Conservation (phyloP, 2,888 invertebrate species). For the Caenorhabditis auriculariae region DNA sequence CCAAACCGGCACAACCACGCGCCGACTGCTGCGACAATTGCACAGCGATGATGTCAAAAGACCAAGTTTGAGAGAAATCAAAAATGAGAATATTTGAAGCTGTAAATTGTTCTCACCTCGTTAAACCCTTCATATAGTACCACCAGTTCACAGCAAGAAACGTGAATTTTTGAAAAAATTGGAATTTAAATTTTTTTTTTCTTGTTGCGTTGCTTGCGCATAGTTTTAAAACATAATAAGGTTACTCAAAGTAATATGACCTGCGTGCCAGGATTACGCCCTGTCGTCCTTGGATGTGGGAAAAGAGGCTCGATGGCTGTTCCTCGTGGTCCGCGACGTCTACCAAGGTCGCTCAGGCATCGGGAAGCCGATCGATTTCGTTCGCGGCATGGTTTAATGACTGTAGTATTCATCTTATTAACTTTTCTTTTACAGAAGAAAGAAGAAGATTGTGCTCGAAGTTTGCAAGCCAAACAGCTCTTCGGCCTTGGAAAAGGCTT, state of each 20-base stretch:
- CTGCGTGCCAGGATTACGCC: not conserved
- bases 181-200: no score
- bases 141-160: not conserved
- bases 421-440: conserved; percentile 13
- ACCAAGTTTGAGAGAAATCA: no score
- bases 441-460: conserved; percentile 22
- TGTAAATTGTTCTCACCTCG: no score
- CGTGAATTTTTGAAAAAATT: not conserved
- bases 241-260: no score
- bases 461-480: conserved; percentile 4
- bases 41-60: conserved; percentile 30
- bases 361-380: conserved; percentile 43
- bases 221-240: not conserved
- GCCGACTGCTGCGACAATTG: conserved; percentile 48
- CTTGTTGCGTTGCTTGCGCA: not conserved
- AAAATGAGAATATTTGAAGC: no score
- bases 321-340: conserved; percentile 31
- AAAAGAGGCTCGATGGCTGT: conserved; percentile 30
- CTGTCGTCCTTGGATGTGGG: conserved; percentile 21
- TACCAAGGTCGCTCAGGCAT: conserved; percentile 40
- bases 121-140: no score
- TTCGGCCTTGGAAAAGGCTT: conserved; percentile 27
- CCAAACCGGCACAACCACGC: conserved; percentile 15
- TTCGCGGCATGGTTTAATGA: conserved; percentile 38
- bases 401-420: not conserved